Percentiles rank a stretch among this genome's conserved stretches.
phyloP scores from a whole-genome alignment of 2,888 invertebrate species.

The Euproctis similis region DNA sequence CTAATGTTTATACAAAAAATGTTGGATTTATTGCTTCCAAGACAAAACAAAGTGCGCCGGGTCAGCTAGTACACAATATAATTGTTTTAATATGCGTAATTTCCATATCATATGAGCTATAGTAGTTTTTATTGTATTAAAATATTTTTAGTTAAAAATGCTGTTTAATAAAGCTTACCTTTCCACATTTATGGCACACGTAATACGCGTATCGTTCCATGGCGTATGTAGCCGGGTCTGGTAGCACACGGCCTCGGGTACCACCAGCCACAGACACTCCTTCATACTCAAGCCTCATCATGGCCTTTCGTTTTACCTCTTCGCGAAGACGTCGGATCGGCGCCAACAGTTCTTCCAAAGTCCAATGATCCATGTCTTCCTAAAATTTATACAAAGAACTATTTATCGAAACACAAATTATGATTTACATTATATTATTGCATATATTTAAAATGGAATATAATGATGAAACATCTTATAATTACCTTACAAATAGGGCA shows the following conservation, averaged over 20 bases:
- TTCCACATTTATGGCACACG: constrained; percentile 95
- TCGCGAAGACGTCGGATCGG: constrained; percentile 89
- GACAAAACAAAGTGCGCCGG: too few species aligned
- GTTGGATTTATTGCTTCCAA: too few species aligned
- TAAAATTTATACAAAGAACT: too few species aligned
- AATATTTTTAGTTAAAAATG: not conserved
- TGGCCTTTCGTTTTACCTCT: constrained; percentile 93
- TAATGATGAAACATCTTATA: too few species aligned
- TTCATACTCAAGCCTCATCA: constrained; percentile 97
- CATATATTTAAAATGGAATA: too few species aligned
- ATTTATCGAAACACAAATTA: too few species aligned
- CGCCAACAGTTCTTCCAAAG: constrained; percentile 83
- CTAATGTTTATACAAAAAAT: too few species aligned
- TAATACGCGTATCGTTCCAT: constrained; percentile 99
- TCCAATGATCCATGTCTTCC: constrained; percentile 89
- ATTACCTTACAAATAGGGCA: constrained; percentile 97
- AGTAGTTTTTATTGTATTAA: too few species aligned
- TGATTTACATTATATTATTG: too few species aligned
- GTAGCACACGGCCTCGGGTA: constrained; percentile 81
- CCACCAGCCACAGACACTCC: constrained; percentile 84
- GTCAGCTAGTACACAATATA: too few species aligned
- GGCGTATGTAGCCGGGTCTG: constrained; percentile 91
- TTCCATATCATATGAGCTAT: too few species aligned
- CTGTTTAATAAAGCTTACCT: constrained; percentile 66
- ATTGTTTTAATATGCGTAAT: too few species aligned